phyloP scores from a whole-genome alignment of 2,797 vertebrate genomes.

The Danio aesculapii region DNA sequence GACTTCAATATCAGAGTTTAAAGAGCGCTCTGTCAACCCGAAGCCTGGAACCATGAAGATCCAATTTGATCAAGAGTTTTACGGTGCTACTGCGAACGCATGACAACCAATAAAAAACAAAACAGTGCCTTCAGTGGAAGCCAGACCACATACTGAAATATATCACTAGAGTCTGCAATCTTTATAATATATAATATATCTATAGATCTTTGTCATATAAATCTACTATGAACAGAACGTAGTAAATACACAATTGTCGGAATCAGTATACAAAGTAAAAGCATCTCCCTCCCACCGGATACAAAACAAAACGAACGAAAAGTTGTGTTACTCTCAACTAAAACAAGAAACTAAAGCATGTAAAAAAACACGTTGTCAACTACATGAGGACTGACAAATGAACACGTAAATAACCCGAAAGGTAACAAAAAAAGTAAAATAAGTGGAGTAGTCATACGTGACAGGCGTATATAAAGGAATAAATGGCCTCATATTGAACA shows the following conservation, averaged over 20 bases:
- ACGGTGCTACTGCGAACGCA: conserved; percentile 62
- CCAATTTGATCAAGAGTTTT: conserved; percentile 29
- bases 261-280: conserved; percentile 85
- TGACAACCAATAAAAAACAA: conserved; percentile 43
- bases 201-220: conserved; percentile 80
- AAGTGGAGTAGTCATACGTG: conserved; percentile 69
- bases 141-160: conserved; percentile 68
- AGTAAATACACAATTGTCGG: conserved; percentile 85
- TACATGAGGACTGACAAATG: conserved; percentile 71
- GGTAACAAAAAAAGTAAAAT: conserved; percentile 56
- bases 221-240: conserved; percentile 87
- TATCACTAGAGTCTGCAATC: conserved; percentile 73
- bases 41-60: conserved; percentile 26
- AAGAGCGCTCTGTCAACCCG: neutral
- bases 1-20: conserved; percentile 1
- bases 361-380: conserved; percentile 66
- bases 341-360: conserved; percentile 59
- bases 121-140: conserved; percentile 70
- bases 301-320: conserved; percentile 55
- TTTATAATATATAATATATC: conserved; percentile 78
- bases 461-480: conserved; percentile 69
- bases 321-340: conserved; percentile 51
- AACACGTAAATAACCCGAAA: conserved; percentile 58
- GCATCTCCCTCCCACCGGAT: conserved; percentile 67
- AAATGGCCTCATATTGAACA: conserved; percentile 65